Evolutionary conservation across 2,888 invertebrate species (phyloP).

Genomic region (Lucinisca nassula): DNA sequence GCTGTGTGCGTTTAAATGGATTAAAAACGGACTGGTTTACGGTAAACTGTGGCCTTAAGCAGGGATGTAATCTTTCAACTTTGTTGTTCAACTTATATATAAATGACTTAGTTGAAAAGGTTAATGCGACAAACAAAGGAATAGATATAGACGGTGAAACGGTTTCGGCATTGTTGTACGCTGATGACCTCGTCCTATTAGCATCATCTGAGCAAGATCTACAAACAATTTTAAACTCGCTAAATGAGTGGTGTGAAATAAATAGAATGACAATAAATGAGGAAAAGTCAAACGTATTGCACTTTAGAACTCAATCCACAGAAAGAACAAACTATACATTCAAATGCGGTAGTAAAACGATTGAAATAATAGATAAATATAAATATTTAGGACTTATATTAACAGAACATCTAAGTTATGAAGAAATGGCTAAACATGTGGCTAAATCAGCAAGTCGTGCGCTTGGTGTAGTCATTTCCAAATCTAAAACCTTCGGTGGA

Average conservation of each 20-base stretch:
- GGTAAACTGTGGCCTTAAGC: constrained; percentile 6
- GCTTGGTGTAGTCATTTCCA: constrained; percentile 15
- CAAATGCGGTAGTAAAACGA: not conserved
- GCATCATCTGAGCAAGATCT: not conserved
- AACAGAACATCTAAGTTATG: constrained; percentile 23
- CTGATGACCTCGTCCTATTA: not conserved
- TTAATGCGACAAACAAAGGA: not conserved
- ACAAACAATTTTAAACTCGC: not conserved
- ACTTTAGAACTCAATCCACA: not conserved
- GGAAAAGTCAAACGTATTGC: constrained; percentile 3
- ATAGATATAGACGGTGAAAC: constrained; percentile 9
- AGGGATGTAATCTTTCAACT: constrained; percentile 3
- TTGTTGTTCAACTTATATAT: constrained; percentile 7
- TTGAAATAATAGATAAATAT: not conserved
- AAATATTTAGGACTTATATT: constrained; percentile 21
- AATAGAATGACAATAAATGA: not conserved
- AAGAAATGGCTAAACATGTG: constrained; percentile 4
- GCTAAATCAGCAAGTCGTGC: constrained; percentile 21
- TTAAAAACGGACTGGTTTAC: not conserved
- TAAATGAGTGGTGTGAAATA: not conserved
- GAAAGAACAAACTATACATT: not conserved
- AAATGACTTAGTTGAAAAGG: not conserved
- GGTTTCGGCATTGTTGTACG: not conserved
- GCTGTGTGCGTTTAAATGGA: constrained; percentile 3
- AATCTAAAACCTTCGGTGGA: constrained; percentile 9